These are phyloP conservation scores for Chlorodrepanis virens DNA, from an alignment of 2,113 vertebrate species.

Conservation along the genomic window DNA sequence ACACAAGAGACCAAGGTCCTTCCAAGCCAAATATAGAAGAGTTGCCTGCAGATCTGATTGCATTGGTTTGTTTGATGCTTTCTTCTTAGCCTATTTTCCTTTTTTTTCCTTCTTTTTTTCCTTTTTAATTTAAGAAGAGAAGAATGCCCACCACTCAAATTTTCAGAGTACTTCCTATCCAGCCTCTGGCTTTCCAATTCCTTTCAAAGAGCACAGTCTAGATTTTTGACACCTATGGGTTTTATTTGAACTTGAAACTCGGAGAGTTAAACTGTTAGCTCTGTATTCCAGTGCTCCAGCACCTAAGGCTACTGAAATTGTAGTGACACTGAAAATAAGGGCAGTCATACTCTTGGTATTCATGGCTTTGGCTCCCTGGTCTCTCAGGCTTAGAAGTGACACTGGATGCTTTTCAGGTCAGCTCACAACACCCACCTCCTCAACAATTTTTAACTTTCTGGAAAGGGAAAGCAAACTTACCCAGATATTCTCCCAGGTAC, in stretches of 20 bases:
- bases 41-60: background rate
- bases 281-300: background rate
- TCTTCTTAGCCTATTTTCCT: background rate
- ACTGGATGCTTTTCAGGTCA: background rate
- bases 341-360: background rate
- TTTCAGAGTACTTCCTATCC: background rate
- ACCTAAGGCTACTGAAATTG: background rate
- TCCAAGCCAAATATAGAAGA: background rate
- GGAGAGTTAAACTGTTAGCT: background rate
- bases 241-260: background rate
- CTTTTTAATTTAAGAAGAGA: background rate
- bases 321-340: background rate
- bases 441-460: background rate
- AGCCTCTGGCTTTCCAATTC: background rate
- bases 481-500: background rate
- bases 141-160: background rate
- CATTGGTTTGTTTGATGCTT: background rate
- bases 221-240: background rate
- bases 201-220: background rate
- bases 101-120: rapidly evolving
- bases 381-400: background rate
- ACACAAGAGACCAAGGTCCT: background rate
- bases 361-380: background rate
- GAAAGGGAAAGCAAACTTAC: background rate
- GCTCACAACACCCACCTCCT: background rate